These are phyloP conservation scores for Eudasyphora cyanicolor DNA, from an alignment of 2,888 invertebrate genomes.

Conservation along the genomic window DNA sequence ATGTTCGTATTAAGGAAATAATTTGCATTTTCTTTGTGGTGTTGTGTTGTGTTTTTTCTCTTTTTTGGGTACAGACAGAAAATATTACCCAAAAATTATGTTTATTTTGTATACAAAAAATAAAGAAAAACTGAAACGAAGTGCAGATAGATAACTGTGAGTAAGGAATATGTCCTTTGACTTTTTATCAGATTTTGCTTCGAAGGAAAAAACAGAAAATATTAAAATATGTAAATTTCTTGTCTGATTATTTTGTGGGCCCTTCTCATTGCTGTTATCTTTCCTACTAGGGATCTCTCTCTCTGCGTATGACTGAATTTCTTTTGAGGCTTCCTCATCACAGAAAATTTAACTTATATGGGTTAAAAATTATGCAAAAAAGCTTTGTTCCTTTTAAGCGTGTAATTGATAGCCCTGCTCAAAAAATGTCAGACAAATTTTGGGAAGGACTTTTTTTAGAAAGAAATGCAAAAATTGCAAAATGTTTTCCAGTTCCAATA, in stretches of 20 bases:
- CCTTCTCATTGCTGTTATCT: background rate
- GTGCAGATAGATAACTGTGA: background rate
- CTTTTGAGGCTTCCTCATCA: background rate
- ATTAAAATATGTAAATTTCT: conserved; percentile 30
- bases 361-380: background rate
- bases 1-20: conserved; percentile 25
- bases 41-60: background rate
- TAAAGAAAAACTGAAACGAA: background rate
- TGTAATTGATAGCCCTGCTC: background rate
- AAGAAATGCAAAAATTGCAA: no score
- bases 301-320: background rate
- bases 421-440: background rate
- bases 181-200: background rate
- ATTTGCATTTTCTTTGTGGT: conserved; percentile 32
- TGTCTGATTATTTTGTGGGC: background rate
- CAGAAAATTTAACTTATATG: background rate
- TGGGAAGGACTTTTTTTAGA: background rate
- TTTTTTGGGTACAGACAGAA: background rate
- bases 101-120: background rate
- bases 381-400: conserved; percentile 2
- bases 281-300: background rate
- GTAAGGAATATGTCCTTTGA: conserved; percentile 1
- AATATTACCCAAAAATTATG: conserved; percentile 12
- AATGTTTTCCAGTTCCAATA: no score
- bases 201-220: background rate